Evolutionary conservation across 2,113 vertebrate genomes (phyloP).

Genomic region (Spilogale gracilis): DNA sequence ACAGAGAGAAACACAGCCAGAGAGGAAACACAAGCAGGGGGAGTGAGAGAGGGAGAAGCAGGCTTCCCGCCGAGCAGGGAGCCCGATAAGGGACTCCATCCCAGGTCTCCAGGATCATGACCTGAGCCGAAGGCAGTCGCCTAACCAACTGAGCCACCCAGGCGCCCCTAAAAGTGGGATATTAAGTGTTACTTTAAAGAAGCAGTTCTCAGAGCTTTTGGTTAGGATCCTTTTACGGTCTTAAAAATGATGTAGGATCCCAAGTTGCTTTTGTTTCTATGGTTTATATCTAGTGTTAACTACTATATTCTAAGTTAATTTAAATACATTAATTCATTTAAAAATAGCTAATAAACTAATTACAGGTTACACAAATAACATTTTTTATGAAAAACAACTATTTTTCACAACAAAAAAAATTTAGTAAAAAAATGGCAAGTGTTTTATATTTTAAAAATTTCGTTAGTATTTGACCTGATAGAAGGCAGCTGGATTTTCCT

Average conservation of each 20-base stretch:
- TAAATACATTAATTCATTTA: background rate
- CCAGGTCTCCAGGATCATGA: too few species aligned
- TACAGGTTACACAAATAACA: slow-evolving; percentile 21
- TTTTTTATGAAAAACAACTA: background rate
- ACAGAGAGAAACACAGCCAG: too few species aligned
- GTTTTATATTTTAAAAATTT: slow-evolving; percentile 29
- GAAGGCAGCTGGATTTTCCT: slow-evolving; percentile 18
- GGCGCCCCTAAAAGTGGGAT: background rate
- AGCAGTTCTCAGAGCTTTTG: slow-evolving; percentile 32
- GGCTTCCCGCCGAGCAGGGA: too few species aligned
- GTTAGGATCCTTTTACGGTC: background rate
- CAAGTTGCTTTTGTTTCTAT: background rate
- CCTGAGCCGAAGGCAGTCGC: too few species aligned
- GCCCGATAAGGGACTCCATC: too few species aligned
- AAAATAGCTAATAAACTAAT: slow-evolving; percentile 3
- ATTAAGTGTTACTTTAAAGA: slow-evolving; percentile 15
- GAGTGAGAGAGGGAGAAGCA: too few species aligned
- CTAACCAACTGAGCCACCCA: too few species aligned
- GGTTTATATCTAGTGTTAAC: background rate
- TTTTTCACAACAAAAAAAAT: background rate
- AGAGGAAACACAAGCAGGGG: too few species aligned
- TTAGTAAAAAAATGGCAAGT: background rate
- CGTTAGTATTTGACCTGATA: background rate
- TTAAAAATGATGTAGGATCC: slow-evolving; percentile 21
- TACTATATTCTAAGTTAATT: background rate